A percentile compares a stretch with the other conserved stretches of the same genome.
Conservation (phyloP, 1,140 invertebrate species). For the Trichonephila clavipes region DNA sequence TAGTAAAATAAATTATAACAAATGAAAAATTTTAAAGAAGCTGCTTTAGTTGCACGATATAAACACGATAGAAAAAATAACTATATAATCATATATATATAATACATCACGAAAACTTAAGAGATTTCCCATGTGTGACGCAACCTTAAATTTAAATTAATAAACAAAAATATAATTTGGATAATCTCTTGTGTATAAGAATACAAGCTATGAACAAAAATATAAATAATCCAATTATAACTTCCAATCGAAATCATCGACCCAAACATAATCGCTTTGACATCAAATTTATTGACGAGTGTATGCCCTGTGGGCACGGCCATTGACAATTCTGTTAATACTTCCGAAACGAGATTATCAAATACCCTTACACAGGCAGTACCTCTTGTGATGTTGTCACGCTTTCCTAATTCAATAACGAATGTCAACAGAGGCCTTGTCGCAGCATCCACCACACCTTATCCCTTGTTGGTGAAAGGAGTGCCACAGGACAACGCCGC, state of each 20-base stretch:
- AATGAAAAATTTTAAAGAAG: no score
- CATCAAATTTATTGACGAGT: not conserved
- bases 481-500: not conserved
- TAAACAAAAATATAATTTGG: no score
- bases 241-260: not conserved
- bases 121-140: no score
- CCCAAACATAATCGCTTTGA: not conserved
- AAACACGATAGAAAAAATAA: no score
- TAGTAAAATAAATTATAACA: no score
- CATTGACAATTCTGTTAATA: conserved; percentile 14
- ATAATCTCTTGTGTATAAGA: no score
- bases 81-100: no score
- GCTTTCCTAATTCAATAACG: conserved; percentile 47
- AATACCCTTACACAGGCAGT: not conserved
- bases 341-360: conserved; percentile 8
- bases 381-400: conserved; percentile 8
- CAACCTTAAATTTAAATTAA: no score
- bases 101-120: no score
- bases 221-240: no score
- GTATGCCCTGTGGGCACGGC: not conserved
- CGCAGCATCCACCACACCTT: not conserved
- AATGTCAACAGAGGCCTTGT: conserved; percentile 21
- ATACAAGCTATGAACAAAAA: no score
- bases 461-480: not conserved
- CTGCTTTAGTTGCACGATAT: no score